These are phyloP conservation scores for Lymantria dispar DNA, from an alignment of 2,888 invertebrate genomes.

Conservation along the genomic window DNA sequence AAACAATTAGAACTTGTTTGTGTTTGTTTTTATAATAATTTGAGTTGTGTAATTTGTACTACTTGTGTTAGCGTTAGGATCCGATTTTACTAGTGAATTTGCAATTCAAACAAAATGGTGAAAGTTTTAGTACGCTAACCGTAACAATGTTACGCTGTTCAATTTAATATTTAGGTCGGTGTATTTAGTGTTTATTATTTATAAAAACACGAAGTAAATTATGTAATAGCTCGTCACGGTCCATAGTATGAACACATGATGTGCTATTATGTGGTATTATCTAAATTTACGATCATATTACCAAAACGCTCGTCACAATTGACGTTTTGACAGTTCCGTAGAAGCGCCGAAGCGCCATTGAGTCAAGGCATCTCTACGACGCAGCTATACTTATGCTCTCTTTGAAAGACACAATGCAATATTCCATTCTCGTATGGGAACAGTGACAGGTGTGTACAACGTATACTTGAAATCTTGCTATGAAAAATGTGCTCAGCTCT, in stretches of 20 bases:
- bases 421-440: conserved; percentile 59
- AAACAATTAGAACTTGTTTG: neutral
- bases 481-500: conserved; percentile 68
- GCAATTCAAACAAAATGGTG: conserved; percentile 6
- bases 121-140: conserved; percentile 11
- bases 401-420: conserved; percentile 70
- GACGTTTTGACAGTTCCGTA: conserved; percentile 34
- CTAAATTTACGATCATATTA: conserved; percentile 39
- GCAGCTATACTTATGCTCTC: conserved; percentile 28
- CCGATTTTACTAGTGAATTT: neutral
- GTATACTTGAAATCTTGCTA: conserved; percentile 62
- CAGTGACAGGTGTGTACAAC: conserved; percentile 67
- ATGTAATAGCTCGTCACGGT: conserved; percentile 30
- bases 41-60: neutral
- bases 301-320: conserved; percentile 35
- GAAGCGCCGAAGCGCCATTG: conserved; percentile 14
- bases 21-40: neutral
- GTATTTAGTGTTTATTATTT: conserved; percentile 20
- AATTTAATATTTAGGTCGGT: conserved; percentile 16
- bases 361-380: conserved; percentile 8
- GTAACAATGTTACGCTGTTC: conserved; percentile 8
- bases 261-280: conserved; percentile 38
- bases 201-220: conserved; percentile 15
- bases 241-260: conserved; percentile 31
- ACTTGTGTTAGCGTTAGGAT: neutral